Evolutionary conservation across 2,888 invertebrate genomes (phyloP), one percentile per base, ranked within the genome.

Genomic region (Parascotia fuliginaria): DNA sequence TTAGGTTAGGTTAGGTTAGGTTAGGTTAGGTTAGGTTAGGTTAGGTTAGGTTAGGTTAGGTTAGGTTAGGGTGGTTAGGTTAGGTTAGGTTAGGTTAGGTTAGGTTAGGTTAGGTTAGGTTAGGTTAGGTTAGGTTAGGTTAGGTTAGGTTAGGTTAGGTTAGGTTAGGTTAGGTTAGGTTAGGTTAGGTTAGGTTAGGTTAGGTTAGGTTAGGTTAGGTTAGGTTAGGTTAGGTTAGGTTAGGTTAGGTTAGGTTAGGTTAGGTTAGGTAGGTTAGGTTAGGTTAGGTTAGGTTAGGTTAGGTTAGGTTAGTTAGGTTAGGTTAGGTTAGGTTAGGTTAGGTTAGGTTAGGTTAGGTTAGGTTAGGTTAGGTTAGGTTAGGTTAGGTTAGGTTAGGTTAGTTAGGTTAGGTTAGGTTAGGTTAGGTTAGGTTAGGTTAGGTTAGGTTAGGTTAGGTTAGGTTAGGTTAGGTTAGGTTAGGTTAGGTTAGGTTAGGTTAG

Each of bases 1-100:
- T 55, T 55, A 58, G 61, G 55, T 58, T 58, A 50, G 61, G 61
- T 53, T 55, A 55, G 49, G 54, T 55, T 56, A 51, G 50, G 53
- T 50, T 53, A 46, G 40, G 34, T 39, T 44, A 46, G 51, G 49
- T 42, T 46, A 47, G 42, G 52, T 41, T 47, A 47, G 55, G 55
- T 50, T 58, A 53, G 56, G 52, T 49, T 56, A 48, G 56, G 56
- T 56, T 55, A 56, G 56, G 55, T 49, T 55, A 55, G 55, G 52
- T 53, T 57, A 53, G 56, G 53, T 49, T 49, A n/a, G n/a, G n/a
- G n/a, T n/a, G n/a, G n/a, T n/a, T n/a, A n/a, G n/a, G n/a, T n/a
- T n/a, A n/a, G n/a, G 49, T 41, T 14, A 29, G 32, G 16, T 32
- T 39, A 57, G 46, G 43, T 44, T 49, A 53, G 44, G 41, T 42